Conservation (phyloP, 2,113 vertebrate species). For the Prionailurus bengalensis region DNA sequence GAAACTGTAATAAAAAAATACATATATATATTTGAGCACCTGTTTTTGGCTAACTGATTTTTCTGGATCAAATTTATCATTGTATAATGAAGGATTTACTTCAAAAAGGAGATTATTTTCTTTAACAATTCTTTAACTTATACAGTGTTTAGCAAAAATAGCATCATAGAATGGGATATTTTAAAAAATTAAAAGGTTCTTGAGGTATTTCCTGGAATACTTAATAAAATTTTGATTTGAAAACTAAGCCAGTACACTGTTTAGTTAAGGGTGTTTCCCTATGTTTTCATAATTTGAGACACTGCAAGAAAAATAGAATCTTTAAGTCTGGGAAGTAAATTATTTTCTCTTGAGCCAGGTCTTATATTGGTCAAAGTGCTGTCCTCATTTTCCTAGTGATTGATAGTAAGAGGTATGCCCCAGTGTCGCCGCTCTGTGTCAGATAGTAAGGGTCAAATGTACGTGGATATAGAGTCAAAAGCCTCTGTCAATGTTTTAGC, state of each 20-base stretch:
- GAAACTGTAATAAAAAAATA: not conserved
- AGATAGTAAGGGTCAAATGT: not conserved
- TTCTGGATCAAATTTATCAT: not conserved
- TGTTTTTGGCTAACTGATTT: not conserved
- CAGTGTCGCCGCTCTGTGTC: not conserved
- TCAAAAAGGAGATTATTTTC: slow-evolving; percentile 27
- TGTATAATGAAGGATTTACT: not conserved
- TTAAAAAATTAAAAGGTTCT: not conserved
- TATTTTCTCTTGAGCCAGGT: not conserved
- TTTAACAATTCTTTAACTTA: slow-evolving; percentile 38
- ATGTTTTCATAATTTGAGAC: slow-evolving; percentile 35
- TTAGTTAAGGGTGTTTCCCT: not conserved
- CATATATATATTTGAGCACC: not conserved
- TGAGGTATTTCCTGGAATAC: slow-evolving; percentile 31
- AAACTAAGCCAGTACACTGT: slow-evolving; percentile 30
- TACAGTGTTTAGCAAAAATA: slow-evolving; percentile 45
- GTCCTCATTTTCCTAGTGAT: not conserved
- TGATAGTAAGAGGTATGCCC: not conserved
- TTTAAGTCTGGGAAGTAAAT: not conserved
- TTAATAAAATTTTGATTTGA: slow-evolving; percentile 49
- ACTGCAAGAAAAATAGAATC: slow-evolving; percentile 9
- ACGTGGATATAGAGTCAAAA: not conserved
- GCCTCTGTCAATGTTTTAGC: not conserved
- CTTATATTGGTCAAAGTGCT: not conserved
- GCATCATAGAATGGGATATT: not conserved